Evolutionary conservation across 2,797 vertebrate genomes (phyloP).

Genomic region (Buphagus erythrorhynchus): DNA sequence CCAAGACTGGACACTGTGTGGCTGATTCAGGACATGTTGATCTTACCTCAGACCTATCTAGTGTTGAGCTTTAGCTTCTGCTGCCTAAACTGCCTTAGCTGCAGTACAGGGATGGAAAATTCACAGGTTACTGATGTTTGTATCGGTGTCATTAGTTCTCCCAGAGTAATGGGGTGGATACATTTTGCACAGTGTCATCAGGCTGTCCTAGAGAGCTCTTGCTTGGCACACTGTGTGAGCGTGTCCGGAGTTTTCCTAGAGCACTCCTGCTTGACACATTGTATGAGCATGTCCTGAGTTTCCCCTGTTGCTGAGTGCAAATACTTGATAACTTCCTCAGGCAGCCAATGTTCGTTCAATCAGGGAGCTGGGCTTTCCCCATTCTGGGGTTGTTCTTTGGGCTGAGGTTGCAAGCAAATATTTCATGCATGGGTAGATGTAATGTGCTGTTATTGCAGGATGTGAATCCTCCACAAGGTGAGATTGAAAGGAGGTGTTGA

Average conservation of each 20-base stretch:
- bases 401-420: background rate
- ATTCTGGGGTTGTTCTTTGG: background rate
- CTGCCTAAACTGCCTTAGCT: background rate
- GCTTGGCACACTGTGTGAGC: background rate
- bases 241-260: background rate
- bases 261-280: accelerated
- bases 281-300: background rate
- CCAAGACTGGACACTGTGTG: background rate
- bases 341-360: background rate
- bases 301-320: background rate
- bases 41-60: background rate
- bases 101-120: background rate
- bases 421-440: background rate
- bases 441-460: background rate
- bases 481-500: background rate
- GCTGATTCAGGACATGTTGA: background rate
- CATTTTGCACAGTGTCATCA: accelerated
- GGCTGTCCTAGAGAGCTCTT: background rate
- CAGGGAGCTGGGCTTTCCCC: background rate
- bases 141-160: background rate
- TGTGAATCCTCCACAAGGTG: background rate
- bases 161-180: background rate
- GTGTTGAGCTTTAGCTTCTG: background rate
- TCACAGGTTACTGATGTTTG: background rate
- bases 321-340: background rate